Evolutionary conservation across 1,140 invertebrate genomes (phyloP), one percentile per base, ranked within the genome.

Genomic region (Lepidurus apus): DNA sequence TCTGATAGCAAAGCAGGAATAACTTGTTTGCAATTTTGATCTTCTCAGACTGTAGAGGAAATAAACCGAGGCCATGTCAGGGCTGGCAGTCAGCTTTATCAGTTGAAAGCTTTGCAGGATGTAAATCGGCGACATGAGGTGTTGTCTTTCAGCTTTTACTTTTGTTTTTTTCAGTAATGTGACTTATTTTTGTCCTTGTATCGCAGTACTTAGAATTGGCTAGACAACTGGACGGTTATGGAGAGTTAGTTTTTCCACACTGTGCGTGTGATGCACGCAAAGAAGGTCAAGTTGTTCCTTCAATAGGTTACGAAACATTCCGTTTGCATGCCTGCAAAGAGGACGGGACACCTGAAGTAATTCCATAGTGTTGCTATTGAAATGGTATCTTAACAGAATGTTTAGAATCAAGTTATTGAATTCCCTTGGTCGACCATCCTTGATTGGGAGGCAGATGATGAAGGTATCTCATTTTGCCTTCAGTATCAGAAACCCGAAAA

Each of bases 61-160:
- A 95, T 98, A 42, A 97, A 98, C 86, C 90, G 95, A 81, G 95
- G 96, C 74, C 92, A 95, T 84, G 93, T 98, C 80, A 90, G 90
- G 76, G 92, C 96, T 47, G 94, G 93, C 17, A 95, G 96, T 80
- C 89, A 94, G 76, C 88, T 98, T 1, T 98, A 98, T 86, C 95
- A 98, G 84, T 86, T 98, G 76, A 98, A 98, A 87, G 95, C 95
- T 24, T 87, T 98, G 45, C 95, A 98, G 85, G 95, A 98, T 84
- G 89, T 92, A 73, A 91, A 91, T 34, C 91, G 95, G 83, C 95
- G 94, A 82, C 86, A 89, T 79, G 95, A 98, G 87, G 91, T 91
- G 83, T 79, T 80, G 5, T 13, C 10, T 42, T 42, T 42, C 17
- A 11, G 34, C 17, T 17, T 17, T 7, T 11, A 76, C n/a, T 44